Percentiles rank a stretch among this genome's conserved stretches.
Conservation (phyloP, 1,140 invertebrate species). For the Drosophila tristis region DNA sequence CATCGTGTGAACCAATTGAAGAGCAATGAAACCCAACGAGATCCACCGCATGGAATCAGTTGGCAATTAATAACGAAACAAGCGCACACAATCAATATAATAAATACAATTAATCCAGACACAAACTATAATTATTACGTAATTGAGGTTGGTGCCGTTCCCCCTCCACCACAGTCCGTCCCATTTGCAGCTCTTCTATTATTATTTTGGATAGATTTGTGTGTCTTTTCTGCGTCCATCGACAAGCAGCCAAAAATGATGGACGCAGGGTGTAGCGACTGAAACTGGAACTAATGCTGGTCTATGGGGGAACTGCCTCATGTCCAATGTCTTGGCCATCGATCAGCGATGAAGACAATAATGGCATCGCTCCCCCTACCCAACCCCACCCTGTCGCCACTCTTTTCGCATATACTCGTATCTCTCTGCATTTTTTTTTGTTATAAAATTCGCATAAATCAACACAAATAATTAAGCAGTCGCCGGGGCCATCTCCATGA, state of each 20-base stretch:
- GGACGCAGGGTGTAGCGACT: background rate
- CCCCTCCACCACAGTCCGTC: background rate
- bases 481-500: slow-evolving; percentile 48
- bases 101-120: slow-evolving; percentile 57
- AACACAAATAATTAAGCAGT: slow-evolving; percentile 75
- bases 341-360: slow-evolving; percentile 62
- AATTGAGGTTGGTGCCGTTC: slow-evolving; percentile 59
- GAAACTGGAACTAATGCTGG: slow-evolving; percentile 62
- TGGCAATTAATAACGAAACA: slow-evolving; percentile 60
- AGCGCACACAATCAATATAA: slow-evolving; percentile 48
- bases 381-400: background rate
- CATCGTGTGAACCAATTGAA: slow-evolving; percentile 66
- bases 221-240: slow-evolving; percentile 9
- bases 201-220: slow-evolving; percentile 32
- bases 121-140: slow-evolving; percentile 71
- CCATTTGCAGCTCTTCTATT: slow-evolving; percentile 44
- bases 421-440: slow-evolving; percentile 42
- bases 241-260: slow-evolving; percentile 5
- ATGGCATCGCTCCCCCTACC: slow-evolving; percentile 34
- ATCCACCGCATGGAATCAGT: slow-evolving; percentile 8
- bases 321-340: slow-evolving; percentile 40
- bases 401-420: slow-evolving; percentile 1
- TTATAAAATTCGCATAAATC: slow-evolving; percentile 77
- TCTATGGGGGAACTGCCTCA: slow-evolving; percentile 8
- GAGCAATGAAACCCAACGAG: slow-evolving; percentile 19